phyloP scores from a whole-genome alignment of 2,888 invertebrate genomes.

The Crioceris asparagi region DNA sequence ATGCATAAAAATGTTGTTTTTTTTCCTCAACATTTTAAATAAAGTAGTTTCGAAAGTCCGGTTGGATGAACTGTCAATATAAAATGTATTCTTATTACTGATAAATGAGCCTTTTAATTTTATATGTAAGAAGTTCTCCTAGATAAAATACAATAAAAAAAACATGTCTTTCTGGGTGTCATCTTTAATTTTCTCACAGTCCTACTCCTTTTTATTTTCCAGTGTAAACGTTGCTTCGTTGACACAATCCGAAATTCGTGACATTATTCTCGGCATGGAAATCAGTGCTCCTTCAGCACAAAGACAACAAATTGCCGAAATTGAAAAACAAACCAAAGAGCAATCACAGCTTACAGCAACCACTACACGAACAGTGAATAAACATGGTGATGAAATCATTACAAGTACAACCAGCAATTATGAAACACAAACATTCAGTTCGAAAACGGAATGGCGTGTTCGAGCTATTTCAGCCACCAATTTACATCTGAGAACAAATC shows the following conservation, averaged over 20 bases:
- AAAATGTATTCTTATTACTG: too few relatives aligned
- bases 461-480: conserved; percentile 97
- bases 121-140: too few relatives aligned
- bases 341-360: conserved; percentile 97
- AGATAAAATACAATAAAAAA: too few relatives aligned
- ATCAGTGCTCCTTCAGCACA: conserved; percentile 99
- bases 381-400: conserved; percentile 99
- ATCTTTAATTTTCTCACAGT: too few relatives aligned
- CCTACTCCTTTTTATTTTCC: conserved; percentile 22
- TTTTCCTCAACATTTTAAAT: too few relatives aligned
- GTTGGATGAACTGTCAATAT: too few relatives aligned
- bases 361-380: conserved; percentile 96
- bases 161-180: too few relatives aligned
- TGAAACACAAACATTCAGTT: conserved; percentile 95
- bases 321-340: conserved; percentile 99
- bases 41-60: too few relatives aligned
- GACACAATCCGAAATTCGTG: conserved; percentile 98
- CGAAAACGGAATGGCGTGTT: conserved; percentile 98
- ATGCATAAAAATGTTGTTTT: too few relatives aligned
- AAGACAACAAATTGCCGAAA: conserved; percentile 98
- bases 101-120: too few relatives aligned
- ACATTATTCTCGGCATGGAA: conserved; percentile 99
- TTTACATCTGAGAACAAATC: conserved; percentile 92
- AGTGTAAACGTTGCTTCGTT: conserved; percentile 96
- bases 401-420: conserved; percentile 98